Conservation (phyloP, 2,888 invertebrate species). For the Drosophila silvestris region DNA sequence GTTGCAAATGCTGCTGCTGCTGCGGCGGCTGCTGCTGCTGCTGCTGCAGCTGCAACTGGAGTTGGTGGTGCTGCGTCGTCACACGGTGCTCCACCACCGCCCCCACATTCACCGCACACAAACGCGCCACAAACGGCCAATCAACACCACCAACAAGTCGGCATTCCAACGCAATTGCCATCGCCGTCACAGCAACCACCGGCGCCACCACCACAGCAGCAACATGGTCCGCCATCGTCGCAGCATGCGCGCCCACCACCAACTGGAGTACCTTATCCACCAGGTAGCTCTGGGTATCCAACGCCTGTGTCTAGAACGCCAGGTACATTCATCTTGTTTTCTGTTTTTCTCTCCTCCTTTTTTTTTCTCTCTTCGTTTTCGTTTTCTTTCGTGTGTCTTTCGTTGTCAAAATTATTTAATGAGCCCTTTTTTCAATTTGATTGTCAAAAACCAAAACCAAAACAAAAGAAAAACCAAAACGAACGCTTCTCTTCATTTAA, state of each 20-base stretch:
- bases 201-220: constrained; percentile 69
- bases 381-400: constrained; percentile 28
- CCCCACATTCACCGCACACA: constrained; percentile 71
- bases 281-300: constrained; percentile 84
- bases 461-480: constrained; percentile 1
- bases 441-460: constrained; percentile 3
- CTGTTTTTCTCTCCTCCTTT: constrained; percentile 37
- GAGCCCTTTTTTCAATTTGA: constrained; percentile 20
- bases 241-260: constrained; percentile 69
- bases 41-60: constrained; percentile 38
- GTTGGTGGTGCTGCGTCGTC: constrained; percentile 41
- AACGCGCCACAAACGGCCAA: constrained; percentile 53
- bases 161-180: constrained; percentile 64
- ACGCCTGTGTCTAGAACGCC: constrained; percentile 86
- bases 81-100: constrained; percentile 61
- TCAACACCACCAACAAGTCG: constrained; percentile 50
- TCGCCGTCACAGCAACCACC: constrained; percentile 58
- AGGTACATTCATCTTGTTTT: constrained; percentile 81
- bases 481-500: constrained; percentile 15
- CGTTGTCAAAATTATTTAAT: constrained; percentile 33
- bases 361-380: constrained; percentile 23
- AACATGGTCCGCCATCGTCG: constrained; percentile 68
- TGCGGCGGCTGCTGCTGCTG: constrained; percentile 36
- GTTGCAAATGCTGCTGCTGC: constrained; percentile 40
- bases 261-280: constrained; percentile 83